phyloP scores from a whole-genome alignment of 2,888 invertebrate species.

The Cyclophora albipunctata region DNA sequence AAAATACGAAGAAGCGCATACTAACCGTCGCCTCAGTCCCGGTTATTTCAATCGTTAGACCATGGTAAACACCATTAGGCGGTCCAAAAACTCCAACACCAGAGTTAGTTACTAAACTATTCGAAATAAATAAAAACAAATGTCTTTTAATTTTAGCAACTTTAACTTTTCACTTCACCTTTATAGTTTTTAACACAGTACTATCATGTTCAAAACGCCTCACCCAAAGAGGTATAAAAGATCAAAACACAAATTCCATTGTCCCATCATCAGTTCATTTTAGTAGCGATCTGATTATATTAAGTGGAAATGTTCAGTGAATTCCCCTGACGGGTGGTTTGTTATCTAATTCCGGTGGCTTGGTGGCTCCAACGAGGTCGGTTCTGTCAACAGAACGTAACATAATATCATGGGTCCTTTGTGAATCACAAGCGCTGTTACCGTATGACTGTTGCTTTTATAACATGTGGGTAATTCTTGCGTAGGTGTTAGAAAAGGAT shows the following conservation, averaged over 20 bases:
- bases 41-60: no score
- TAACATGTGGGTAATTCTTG: not conserved
- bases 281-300: conserved; percentile 22
- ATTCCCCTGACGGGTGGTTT: conserved; percentile 23
- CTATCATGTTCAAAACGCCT: no score
- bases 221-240: not conserved
- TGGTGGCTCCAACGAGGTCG: conserved; percentile 14
- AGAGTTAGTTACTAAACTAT: no score
- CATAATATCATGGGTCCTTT: conserved; percentile 11
- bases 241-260: conserved; percentile 7
- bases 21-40: no score
- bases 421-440: conserved; percentile 6
- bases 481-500: not conserved
- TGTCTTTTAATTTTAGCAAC: no score
- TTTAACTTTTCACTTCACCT: no score
- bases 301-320: conserved; percentile 25
- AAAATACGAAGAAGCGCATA: no score
- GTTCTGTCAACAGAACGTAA: conserved; percentile 26
- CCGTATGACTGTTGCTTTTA: no score
- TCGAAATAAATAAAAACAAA: no score
- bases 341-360: conserved; percentile 31
- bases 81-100: no score
- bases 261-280: conserved; percentile 13
- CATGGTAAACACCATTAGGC: no score
- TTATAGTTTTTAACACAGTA: no score